phyloP scores from a whole-genome alignment of 2,113 vertebrate species.

The Ovis aries region ARS-UI_Ramb_v3.0 NC_056057.1:115935001-115935500 shows the following conservation, averaged over 20 bases:
- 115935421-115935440: rapidly evolving
- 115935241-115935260: background rate
- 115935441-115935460: rapidly evolving
- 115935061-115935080: background rate
- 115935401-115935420: rapidly evolving
- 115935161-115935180: background rate
- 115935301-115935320: background rate
- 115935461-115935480: rapidly evolving
- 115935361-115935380: background rate
- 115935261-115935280: background rate
- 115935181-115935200: background rate
- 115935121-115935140: background rate
- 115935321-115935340: background rate
- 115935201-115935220: background rate
- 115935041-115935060: background rate
- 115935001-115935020: background rate
- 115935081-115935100: background rate
- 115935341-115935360: background rate
- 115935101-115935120: background rate
- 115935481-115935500: rapidly evolving
- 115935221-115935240: background rate
- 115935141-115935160: background rate
- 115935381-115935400: background rate
- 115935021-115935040: background rate
- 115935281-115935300: background rate